Percentiles rank a stretch among this genome's conserved stretches.
These are phyloP conservation scores for Styela plicata DNA, from an alignment of 23 tunicate species.

Conservation along the genomic window DNA sequence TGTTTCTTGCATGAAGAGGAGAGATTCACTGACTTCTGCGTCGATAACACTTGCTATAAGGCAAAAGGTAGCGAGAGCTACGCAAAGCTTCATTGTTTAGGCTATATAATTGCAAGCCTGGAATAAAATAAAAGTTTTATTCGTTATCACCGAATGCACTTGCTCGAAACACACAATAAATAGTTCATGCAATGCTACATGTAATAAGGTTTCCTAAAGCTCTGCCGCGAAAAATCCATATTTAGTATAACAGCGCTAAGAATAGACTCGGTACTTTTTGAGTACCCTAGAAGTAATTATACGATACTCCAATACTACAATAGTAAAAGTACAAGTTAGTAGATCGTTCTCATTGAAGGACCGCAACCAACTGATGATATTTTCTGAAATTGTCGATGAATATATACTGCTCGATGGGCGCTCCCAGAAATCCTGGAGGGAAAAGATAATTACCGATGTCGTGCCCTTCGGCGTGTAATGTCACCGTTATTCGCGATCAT, in stretches of 20 bases:
- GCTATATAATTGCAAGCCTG: background rate
- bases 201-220: too few species aligned
- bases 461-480: conserved; percentile 24
- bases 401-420: background rate
- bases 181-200: too few species aligned
- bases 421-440: background rate
- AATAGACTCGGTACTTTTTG: too few species aligned
- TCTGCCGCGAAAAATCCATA: too few species aligned
- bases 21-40: background rate
- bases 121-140: too few species aligned
- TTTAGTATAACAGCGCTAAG: too few species aligned
- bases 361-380: background rate
- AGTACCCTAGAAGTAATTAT: too few species aligned
- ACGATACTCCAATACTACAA: too few species aligned
- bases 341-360: background rate
- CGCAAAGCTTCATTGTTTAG: background rate
- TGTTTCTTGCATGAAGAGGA: background rate
- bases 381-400: background rate
- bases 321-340: too few species aligned
- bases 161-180: too few species aligned
- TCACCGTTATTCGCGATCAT: too few species aligned
- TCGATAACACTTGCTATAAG: background rate
- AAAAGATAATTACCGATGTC: conserved; percentile 25
- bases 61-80: background rate
- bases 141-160: too few species aligned